These are phyloP conservation scores for Drepana falcataria DNA, from an alignment of 2,888 invertebrate genomes.

Conservation along the genomic window DNA sequence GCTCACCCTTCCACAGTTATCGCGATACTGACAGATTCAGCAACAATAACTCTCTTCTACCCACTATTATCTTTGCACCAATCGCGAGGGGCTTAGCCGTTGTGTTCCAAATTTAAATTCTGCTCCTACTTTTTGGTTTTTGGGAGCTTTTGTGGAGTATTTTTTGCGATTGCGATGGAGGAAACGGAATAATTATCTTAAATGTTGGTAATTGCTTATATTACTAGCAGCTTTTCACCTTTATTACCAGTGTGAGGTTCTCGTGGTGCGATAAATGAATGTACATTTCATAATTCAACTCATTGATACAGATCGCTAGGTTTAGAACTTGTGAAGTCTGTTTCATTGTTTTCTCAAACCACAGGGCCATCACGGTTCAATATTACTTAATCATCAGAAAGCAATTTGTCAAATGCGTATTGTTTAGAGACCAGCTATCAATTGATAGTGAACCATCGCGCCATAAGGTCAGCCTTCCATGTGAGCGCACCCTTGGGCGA, in stretches of 20 bases:
- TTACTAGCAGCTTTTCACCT: too few species aligned
- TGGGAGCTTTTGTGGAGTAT: conserved; percentile 7
- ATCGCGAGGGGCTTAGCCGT: conserved; percentile 51
- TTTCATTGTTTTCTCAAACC: too few species aligned
- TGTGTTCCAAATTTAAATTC: conserved; percentile 34
- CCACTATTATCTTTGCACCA: conserved; percentile 54
- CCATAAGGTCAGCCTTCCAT: conserved; percentile 40
- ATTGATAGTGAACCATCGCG: conserved; percentile 16
- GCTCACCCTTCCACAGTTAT: conserved; percentile 64
- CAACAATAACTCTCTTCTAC: conserved; percentile 58
- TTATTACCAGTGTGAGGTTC: too few species aligned
- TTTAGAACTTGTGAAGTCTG: too few species aligned
- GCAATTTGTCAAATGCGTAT: conserved; percentile 21
- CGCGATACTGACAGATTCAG: conserved; percentile 66
- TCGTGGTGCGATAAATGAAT: too few species aligned
- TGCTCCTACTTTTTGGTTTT: background rate
- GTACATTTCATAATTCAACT: too few species aligned
- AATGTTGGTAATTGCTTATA: too few species aligned
- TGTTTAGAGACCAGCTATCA: background rate
- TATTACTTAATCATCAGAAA: conserved; percentile 32
- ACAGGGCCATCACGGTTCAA: too few species aligned
- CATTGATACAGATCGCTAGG: too few species aligned
- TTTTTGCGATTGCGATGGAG: too few species aligned
- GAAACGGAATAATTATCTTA: too few species aligned
- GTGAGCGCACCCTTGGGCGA: conserved; percentile 49